Evolutionary conservation across 1,140 invertebrate genomes (phyloP), one percentile per base, ranked within the genome.

Genomic region (Antheraea mylitta): DNA sequence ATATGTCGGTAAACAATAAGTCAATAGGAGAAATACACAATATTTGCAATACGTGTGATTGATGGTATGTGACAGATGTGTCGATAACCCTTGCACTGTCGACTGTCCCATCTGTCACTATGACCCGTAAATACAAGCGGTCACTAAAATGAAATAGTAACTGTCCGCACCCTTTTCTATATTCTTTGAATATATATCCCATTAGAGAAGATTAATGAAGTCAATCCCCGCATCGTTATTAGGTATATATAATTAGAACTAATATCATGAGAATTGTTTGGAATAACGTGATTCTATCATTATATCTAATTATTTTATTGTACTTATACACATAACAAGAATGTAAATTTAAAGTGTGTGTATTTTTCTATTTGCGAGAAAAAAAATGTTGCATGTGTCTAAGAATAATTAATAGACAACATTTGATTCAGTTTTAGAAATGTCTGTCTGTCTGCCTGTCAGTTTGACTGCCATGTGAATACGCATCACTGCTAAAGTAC

Each of bases 11-110:
- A 83, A 83, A 83, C 84, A 86, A 84, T 83, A 82, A 84, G 79
- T 83, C 82, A 82, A 80, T 74, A 75, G 75, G 69, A 77, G 75
- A 77, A 81, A 83, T 68, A 75, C 62, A 87, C 82, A 89, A 82
- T 89, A 83, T 91, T 87, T 83, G 84, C 81, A 71, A 73, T 66
- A 63, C 59, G 71, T 53, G 79, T 91, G 89, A 91, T 91, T 85
- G 89, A 90, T 90, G 76, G 86, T 85, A 75, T 63, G 45, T 76
- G 84, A 84, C 89, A 91, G 86, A 91, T 91, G 88, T 71, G 72
- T 72, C 16, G 45, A n/a, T 79, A 84, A 85, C 83, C 85, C 86
- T 86, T 88, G 75, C 81, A 64, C 73, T 77, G 75, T 60, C 45
- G 48, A 42, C 60, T 59, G 72, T 16, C 68, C 80, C 87, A 91